Percentiles rank a stretch among this genome's conserved stretches.
phyloP scores from a whole-genome alignment of 2,888 invertebrate species.

The Isoperla grammatica region DNA sequence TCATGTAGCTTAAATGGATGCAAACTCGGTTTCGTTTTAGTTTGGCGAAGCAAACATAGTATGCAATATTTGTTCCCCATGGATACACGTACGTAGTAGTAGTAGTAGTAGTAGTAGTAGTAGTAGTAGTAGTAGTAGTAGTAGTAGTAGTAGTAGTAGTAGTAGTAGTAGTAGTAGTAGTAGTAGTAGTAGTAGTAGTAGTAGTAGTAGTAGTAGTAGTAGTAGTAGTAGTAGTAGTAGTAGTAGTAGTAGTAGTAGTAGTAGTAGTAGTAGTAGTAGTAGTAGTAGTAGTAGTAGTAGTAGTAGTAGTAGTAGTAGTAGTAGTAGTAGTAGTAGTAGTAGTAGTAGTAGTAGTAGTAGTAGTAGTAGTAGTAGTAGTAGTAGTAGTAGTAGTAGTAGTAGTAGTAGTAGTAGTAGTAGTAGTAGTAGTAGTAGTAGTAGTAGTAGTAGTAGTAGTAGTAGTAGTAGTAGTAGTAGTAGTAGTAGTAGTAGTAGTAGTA shows the following conservation, averaged over 20 bases:
- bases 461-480: neutral
- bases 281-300: neutral
- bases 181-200: no score
- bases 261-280: neutral
- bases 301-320: neutral
- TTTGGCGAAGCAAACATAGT: no score
- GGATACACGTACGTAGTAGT: no score
- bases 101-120: no score
- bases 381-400: neutral
- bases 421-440: neutral
- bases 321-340: neutral
- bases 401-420: neutral
- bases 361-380: neutral
- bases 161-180: no score
- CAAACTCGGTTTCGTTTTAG: no score
- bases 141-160: no score
- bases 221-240: no score
- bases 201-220: no score
- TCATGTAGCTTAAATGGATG: no score
- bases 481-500: conserved; percentile 2
- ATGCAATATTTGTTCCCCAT: no score
- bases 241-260: neutral
- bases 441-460: neutral
- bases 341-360: neutral
- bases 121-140: no score